A percentile compares a stretch with the other conserved stretches of the same genome.
Conservation (phyloP, 2,888 invertebrate species). For the Sinelater perroti region DNA sequence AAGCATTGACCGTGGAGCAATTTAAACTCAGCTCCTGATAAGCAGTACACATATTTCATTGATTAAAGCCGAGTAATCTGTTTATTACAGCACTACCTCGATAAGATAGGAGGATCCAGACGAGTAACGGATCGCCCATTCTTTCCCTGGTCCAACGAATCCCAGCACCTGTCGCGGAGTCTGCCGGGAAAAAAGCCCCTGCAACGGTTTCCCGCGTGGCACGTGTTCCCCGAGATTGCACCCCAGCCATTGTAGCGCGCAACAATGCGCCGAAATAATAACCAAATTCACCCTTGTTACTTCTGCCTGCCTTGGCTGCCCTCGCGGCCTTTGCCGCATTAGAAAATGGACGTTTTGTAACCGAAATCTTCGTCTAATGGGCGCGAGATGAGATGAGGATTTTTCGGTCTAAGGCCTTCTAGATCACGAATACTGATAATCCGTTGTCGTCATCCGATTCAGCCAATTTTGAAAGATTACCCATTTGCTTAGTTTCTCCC, state of each 20-base stretch:
- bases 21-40: conserved; percentile 21
- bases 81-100: conserved; percentile 20
- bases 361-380: conserved; percentile 29
- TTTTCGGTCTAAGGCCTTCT: too few relatives aligned
- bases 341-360: conserved; percentile 32
- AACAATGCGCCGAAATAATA: conserved; percentile 36
- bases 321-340: conserved; percentile 22
- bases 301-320: conserved; percentile 29
- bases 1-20: conserved; percentile 19
- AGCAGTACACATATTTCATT: conserved; percentile 27
- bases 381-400: background rate
- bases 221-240: conserved; percentile 33
- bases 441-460: too few relatives aligned
- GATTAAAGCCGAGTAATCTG: conserved; percentile 20
- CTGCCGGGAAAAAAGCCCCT: conserved; percentile 27
- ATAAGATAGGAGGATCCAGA: conserved; percentile 18
- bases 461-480: too few relatives aligned
- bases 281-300: conserved; percentile 35
- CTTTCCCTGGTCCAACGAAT: conserved; percentile 15
- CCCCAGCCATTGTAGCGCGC: conserved; percentile 33
- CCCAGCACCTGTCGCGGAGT: conserved; percentile 32
- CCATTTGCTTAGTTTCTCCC: too few relatives aligned
- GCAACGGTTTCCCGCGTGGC: conserved; percentile 34
- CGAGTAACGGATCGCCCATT: conserved; percentile 18
- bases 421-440: too few relatives aligned